Evolutionary conservation across 2,888 invertebrate genomes (phyloP).

Genomic region (Dicycla oo): DNA sequence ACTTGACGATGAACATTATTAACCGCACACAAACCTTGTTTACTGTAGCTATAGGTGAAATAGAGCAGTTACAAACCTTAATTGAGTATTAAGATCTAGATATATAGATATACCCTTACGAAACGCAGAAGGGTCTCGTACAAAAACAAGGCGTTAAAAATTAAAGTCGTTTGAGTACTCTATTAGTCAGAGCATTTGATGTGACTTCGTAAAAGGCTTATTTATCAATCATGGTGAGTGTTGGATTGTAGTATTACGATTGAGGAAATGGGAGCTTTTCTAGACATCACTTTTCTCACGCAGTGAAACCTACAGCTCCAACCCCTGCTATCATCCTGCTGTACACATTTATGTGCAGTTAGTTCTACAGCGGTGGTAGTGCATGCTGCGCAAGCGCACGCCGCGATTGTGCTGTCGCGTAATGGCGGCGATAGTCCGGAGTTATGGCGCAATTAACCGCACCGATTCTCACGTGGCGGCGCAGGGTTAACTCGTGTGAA

Average conservation of each 20-base stretch:
- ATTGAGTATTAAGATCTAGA: too few species aligned
- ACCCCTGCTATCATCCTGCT: slow-evolving; percentile 38
- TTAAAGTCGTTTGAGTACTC: neutral
- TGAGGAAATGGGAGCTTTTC: neutral
- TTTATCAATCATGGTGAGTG: too few species aligned
- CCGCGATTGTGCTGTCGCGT: slow-evolving; percentile 76
- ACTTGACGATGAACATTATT: neutral
- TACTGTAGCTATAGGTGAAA: neutral
- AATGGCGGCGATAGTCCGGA: slow-evolving; percentile 61
- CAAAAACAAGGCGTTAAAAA: too few species aligned
- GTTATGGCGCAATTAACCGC: slow-evolving; percentile 71
- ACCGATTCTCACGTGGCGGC: slow-evolving; percentile 49
- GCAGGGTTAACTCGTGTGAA: slow-evolving; percentile 59
- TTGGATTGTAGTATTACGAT: neutral
- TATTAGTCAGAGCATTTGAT: neutral
- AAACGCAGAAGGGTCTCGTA: neutral
- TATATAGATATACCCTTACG: neutral
- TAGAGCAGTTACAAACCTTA: neutral
- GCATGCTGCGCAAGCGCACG: slow-evolving; percentile 60
- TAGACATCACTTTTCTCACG: neutral
- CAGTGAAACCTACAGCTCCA: neutral
- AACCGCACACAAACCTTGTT: neutral
- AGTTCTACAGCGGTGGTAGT: slow-evolving; percentile 8
- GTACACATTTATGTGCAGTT: slow-evolving; percentile 12
- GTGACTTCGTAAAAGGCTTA: neutral